A percentile compares a stretch with the other conserved stretches of the same genome.
phyloP scores from a whole-genome alignment of 2,113 vertebrate genomes.

The Camarhynchus parvulus region DNA sequence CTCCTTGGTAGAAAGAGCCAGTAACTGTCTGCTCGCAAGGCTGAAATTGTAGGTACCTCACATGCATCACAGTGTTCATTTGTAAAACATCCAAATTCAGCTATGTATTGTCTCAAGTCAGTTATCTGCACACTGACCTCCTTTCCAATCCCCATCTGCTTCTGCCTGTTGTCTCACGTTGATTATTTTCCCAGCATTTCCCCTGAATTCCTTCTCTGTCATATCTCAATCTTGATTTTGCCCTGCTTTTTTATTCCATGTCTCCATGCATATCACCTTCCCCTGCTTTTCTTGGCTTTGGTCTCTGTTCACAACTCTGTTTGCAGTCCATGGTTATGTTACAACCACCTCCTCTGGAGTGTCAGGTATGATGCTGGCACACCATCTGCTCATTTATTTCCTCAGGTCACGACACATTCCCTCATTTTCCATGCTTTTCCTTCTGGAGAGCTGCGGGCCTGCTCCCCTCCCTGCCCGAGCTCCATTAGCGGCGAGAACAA shows the following conservation, averaged over 20 bases:
- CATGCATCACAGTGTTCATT: neutral
- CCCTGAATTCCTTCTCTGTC: neutral
- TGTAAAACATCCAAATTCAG: neutral
- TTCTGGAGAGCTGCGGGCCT: neutral
- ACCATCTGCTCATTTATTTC: conserved; percentile 58
- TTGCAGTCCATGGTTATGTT: neutral
- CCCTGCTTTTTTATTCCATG: neutral
- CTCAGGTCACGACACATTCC: conserved; percentile 17
- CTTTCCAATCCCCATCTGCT: neutral
- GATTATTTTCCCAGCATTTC: neutral
- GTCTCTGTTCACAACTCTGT: neutral
- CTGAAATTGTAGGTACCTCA: neutral
- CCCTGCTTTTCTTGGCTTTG: neutral
- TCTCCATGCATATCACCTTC: neutral
- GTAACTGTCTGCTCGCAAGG: neutral
- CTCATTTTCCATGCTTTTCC: neutral
- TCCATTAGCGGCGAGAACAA: neutral
- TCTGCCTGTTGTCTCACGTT: neutral
- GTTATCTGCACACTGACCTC: neutral
- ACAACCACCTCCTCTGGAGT: conserved; percentile 27
- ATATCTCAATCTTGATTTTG: neutral
- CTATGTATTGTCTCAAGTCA: neutral
- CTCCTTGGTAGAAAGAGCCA: neutral
- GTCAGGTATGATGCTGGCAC: conserved; percentile 33
- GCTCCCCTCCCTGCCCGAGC: neutral